Conservation (phyloP, 2,797 vertebrate genomes). For the Sylvilagus floridanus region DNA sequence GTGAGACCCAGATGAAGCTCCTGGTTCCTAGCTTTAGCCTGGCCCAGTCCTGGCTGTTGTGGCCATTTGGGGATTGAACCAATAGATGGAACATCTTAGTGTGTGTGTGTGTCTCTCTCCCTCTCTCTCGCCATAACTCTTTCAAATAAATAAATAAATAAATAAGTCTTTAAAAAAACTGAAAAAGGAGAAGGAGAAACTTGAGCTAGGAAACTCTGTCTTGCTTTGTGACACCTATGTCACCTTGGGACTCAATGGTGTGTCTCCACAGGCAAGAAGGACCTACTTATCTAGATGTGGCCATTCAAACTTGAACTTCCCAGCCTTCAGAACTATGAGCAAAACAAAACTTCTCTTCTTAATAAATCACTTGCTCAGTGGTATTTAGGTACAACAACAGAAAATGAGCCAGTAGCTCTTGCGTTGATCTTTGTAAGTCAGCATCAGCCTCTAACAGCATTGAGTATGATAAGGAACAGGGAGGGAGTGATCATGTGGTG, state of each 20-base stretch:
- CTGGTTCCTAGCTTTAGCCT: too few relatives aligned
- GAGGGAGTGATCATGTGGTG: not conserved
- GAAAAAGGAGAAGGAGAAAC: not conserved
- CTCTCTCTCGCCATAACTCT: too few relatives aligned
- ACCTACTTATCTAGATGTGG: not conserved
- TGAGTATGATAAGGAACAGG: not conserved
- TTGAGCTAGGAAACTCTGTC: not conserved
- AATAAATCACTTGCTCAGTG: not conserved
- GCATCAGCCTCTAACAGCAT: not conserved
- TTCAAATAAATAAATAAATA: too few relatives aligned
- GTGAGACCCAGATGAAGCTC: too few relatives aligned
- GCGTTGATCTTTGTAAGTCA: not conserved
- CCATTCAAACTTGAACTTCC: not conserved
- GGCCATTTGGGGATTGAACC: too few relatives aligned
- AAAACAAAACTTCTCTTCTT: not conserved
- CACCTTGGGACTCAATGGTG: too few relatives aligned
- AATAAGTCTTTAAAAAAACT: too few relatives aligned
- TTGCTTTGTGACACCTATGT: not conserved
- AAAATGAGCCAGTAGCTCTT: not conserved
- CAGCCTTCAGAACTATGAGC: not conserved
- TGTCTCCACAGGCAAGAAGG: not conserved
- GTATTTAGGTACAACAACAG: not conserved
- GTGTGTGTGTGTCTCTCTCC: too few relatives aligned
- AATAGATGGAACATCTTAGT: too few relatives aligned
- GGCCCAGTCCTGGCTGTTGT: too few relatives aligned